Evolutionary conservation across 2,888 invertebrate species (phyloP), one percentile per base, ranked within the genome.

Genomic region (Caenorhabditis macrosperma): DNA sequence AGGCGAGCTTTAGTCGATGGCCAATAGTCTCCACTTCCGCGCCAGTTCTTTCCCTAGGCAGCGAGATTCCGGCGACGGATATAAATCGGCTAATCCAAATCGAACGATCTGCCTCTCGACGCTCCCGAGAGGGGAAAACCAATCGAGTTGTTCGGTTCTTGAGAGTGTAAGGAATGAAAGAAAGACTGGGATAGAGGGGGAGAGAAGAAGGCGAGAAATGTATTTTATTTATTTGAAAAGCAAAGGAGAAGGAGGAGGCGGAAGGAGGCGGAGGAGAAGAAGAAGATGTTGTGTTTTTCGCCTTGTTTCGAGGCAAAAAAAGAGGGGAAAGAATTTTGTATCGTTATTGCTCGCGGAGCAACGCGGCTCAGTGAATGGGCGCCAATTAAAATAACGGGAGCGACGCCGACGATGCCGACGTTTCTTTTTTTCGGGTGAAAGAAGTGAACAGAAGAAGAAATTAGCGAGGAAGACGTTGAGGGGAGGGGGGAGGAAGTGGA

Each of bases 321-420:
- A 41, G 52, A 52, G 52, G 60, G 52, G 69, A 59, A 69, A 69
- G 26, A n/a, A n/a, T n/a, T 50, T 50, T 22, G 50, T 24, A 50
- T 50, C 50, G 12, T 50, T 50, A 54, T 54, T 54, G 28, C 54
- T 50, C 22, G 22, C 4, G 26, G 24, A 24, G 50, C 3, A 4
- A 9, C 24, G 26, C 24, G 50, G 20, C 24, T 9, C 50, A 15
- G 12, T 54, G 54, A 54, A 54, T 54, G 30, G 54, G 44, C 61
- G 52, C 71, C 71, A 71, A 71, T 71, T 71, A 71, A 71, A 71
- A 69, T n/a, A n/a, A n/a, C n/a, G n/a, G n/a, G n/a, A n/a, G n/a
- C n/a, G n/a, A 60, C 15, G 26, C 22, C 35, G 59, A 35, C 59
- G 50, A 52, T 50, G 69, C 33, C 44, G 20, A 41, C 33, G 59